Conservation (phyloP, 2,888 invertebrate species). For the Drosophila atroscutellata region DNA sequence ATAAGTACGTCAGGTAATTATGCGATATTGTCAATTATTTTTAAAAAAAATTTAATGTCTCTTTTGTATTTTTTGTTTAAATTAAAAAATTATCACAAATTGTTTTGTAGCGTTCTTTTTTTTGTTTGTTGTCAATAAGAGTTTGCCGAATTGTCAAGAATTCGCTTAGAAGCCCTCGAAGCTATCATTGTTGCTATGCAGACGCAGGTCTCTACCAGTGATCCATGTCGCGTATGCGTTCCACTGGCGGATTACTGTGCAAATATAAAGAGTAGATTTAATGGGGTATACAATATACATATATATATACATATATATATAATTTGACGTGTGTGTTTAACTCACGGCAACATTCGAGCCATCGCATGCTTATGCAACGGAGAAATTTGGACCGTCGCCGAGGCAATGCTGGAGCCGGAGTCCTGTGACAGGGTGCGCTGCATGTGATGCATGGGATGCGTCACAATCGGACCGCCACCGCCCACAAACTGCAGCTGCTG, state of each 20-base stretch:
- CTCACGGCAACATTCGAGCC: constrained; percentile 85
- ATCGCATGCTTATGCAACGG: constrained; percentile 84
- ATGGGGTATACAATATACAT: background rate
- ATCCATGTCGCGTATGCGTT: constrained; percentile 83
- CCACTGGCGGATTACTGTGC: constrained; percentile 84
- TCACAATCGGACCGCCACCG: constrained; percentile 62
- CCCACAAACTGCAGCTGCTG: constrained; percentile 70
- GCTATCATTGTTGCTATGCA: constrained; percentile 17
- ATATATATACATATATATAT: background rate
- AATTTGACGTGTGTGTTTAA: constrained; percentile 8
- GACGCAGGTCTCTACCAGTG: constrained; percentile 81
- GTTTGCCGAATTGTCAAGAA: constrained; percentile 48
- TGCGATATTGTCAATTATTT: constrained; percentile 55
- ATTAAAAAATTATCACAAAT: constrained; percentile 78
- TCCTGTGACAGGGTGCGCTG: constrained; percentile 87
- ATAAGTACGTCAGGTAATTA: constrained; percentile 52
- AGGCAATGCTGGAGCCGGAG: constrained; percentile 87
- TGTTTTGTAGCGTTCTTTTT: constrained; percentile 63
- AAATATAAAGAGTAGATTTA: background rate
- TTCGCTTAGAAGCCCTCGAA: constrained; percentile 23
- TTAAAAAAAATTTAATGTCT: constrained; percentile 13
- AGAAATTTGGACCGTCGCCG: constrained; percentile 85
- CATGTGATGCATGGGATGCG: constrained; percentile 82
- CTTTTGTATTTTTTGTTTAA: constrained; percentile 43
- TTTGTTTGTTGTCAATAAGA: constrained; percentile 35